Conservation (phyloP, 2,888 invertebrate species). For the Polyploca ridens region DNA sequence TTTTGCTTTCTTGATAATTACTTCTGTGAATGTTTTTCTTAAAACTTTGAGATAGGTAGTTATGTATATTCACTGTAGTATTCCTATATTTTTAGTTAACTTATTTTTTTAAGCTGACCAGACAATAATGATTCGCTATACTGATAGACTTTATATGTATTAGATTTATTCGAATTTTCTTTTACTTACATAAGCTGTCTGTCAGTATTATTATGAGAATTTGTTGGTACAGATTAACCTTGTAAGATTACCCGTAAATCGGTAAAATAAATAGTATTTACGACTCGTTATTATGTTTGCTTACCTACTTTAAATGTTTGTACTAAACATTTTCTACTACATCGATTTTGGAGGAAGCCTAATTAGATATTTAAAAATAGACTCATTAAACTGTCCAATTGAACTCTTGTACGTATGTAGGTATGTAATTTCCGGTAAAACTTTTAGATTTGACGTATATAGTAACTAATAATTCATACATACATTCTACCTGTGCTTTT, state of each 20-base stretch:
- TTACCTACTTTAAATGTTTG: constrained; percentile 23
- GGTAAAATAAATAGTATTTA: not conserved
- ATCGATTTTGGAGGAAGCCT: constrained; percentile 51
- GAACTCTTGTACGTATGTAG: constrained; percentile 32
- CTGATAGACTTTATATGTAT: constrained; percentile 2
- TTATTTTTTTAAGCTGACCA: constrained; percentile 52
- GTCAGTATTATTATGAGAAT: not conserved
- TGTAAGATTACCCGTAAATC: not conserved
- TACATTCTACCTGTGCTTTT: constrained; percentile 44
- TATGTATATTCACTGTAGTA: constrained; percentile 23
- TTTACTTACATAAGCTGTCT: not conserved
- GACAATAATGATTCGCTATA: constrained; percentile 56
- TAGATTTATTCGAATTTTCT: not conserved
- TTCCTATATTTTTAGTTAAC: constrained; percentile 15
- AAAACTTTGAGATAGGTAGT: constrained; percentile 23
- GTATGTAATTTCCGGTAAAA: constrained; percentile 30
- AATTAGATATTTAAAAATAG: constrained; percentile 37
- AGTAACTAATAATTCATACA: constrained; percentile 22
- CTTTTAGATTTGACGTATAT: constrained; percentile 18
- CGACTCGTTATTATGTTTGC: not conserved
- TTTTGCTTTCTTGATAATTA: constrained; percentile 57
- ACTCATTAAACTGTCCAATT: constrained; percentile 26
- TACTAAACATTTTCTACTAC: constrained; percentile 47
- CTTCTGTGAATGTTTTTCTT: constrained; percentile 9
- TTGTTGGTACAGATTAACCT: not conserved